Evolutionary conservation across 1,140 invertebrate genomes (phyloP), one percentile per base, ranked within the genome.

Genomic region (Calephelis nemesis): DNA sequence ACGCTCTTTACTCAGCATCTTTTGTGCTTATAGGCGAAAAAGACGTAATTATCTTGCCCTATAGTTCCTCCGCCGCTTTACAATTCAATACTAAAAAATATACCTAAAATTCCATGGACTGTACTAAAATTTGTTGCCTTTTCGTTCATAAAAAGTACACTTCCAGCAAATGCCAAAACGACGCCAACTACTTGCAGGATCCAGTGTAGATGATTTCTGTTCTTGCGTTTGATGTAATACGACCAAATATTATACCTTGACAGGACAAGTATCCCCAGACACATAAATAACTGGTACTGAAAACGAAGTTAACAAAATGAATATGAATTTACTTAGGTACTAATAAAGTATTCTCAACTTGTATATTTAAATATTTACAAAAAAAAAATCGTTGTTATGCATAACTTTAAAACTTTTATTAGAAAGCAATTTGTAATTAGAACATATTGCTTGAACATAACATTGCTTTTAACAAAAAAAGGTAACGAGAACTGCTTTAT

Each of bases 231-330:
- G 4, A 81, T 39, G 13, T 71, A 75, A 49, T 77, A 72, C 1
- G 76, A 75, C 76, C 76, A 81, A 30, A 72, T 73, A 58, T 81
- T 81, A 68, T 71, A 76, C 15, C 70, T 70, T 0, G 76, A 75
- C 8, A 78, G 13, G 8, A 74, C 50, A 13, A 81, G 45, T n/a
- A 68, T 77, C 11, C 72, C 79, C 68, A 78, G 75, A 63, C 69
- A 73, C 76, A 81, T 79, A 50, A 77, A 71, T 62, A 78, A 70
- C 70, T 81, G 79, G 58, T 81, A 81, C 79, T 81, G 72, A 15
- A 81, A 80, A 39, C 42, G 62, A 58, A 68, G 4, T 11, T 39
- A 62, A 62, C 40, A 58, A 30, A 13, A 42, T n/a, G 42, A 45
- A 45, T 45, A 7, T 45, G 42, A 9, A n/a, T 60, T 45, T 47